Evolutionary conservation across 2,113 vertebrate genomes (phyloP), one percentile per base, ranked within the genome.

Genomic region (Apeltes quadracus): DNA sequence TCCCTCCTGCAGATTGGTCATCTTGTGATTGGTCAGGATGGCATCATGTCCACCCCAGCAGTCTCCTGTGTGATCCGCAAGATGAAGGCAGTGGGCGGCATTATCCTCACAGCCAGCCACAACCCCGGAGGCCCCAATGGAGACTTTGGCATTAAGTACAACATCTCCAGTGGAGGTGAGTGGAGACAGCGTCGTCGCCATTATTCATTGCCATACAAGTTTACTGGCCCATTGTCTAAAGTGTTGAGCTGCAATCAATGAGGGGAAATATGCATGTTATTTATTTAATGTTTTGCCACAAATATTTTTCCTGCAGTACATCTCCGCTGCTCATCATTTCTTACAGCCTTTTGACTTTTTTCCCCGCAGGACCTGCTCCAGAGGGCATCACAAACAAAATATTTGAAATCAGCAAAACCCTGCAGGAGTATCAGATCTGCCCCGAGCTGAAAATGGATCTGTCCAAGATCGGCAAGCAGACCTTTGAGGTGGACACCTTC

Each of bases 71-170:
- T 98, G 88, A 99, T 99, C 92, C 94, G 98, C 74, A 97, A 98
- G 89, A 93, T 95, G 78, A 96, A 98, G 90, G 97, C 97, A 39
- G 94, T 99, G 0, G 98, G 98, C 1, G 98, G 97, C 38, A 99
- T 99, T 87, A 99, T 99, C 81, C 91, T 99, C 62, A 99, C 98
- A 0, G 98, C 97, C 84, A 99, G 97, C 85, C 98, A 99, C 92
- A 99, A 99, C 87, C 98, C 97, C 0, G 98, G 98, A 1, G 98
- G 98, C 7, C 97, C 98, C 79, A 94, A 72, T 65, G 98, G 98
- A 61, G 98, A 99, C 84, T 99, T 99, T 81, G 98, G 98, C 76
- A 99, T 99, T 83, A 99, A 99, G 57, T 99, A 95, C 89, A 99
- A 99, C 81, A 99, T 92, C 73, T 91, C 97, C 84, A 99, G 95